phyloP scores from a whole-genome alignment of 2,797 vertebrate genomes.

The Enoplosus armatus region DNA sequence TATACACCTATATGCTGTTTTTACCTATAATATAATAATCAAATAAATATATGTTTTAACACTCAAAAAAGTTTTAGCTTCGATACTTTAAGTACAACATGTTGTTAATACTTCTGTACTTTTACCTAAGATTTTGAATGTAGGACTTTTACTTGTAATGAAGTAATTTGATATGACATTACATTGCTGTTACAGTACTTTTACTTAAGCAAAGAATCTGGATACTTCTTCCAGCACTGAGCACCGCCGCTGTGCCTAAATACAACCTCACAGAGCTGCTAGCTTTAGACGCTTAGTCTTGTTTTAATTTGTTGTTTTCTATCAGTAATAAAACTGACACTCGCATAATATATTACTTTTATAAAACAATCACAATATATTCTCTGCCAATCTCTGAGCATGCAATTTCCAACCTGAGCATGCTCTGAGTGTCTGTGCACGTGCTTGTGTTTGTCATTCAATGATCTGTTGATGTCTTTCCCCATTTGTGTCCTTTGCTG shows the following conservation, averaged over 20 bases:
- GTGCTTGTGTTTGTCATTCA: constrained; percentile 18
- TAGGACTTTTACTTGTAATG: neutral
- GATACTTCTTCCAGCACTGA: too few relatives aligned
- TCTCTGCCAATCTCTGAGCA: neutral
- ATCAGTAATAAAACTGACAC: neutral
- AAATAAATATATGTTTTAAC: neutral
- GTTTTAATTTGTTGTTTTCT: neutral
- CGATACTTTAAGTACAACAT: neutral
- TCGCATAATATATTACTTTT: neutral
- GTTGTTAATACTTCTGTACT: neutral
- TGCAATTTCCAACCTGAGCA: constrained; percentile 5
- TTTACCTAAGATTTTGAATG: too few relatives aligned
- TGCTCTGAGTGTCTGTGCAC: neutral
- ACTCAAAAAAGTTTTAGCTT: neutral
- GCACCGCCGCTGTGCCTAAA: neutral
- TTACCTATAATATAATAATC: neutral
- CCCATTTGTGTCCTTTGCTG: constrained; percentile 26
- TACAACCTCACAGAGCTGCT: neutral
- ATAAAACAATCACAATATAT: neutral
- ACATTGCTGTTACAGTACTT: neutral
- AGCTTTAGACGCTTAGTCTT: neutral
- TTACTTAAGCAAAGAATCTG: too few relatives aligned
- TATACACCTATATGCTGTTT: neutral
- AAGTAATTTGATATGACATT: too few relatives aligned
- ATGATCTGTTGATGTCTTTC: constrained; percentile 44